These are phyloP conservation scores for Trichogramma evanescens DNA, from an alignment of 2,888 invertebrate species.

Conservation along the genomic window DNA sequence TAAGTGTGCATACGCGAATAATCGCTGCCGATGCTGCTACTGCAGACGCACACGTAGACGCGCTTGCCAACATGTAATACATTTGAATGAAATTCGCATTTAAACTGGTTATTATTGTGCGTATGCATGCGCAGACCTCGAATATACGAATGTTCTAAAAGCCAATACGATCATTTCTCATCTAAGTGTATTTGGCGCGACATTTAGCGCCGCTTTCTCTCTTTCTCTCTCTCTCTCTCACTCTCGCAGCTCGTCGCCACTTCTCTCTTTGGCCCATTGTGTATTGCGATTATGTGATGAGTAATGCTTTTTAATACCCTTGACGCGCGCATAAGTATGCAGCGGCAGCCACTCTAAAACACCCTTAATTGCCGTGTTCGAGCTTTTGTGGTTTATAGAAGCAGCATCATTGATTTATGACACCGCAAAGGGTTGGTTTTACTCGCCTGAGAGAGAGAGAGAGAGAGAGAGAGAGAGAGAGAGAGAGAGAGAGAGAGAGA, in stretches of 20 bases:
- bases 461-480: conserved; percentile 1
- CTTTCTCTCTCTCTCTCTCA: too few species aligned
- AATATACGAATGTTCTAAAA: too few species aligned
- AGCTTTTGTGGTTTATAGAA: conserved; percentile 25
- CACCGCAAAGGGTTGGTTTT: conserved; percentile 9
- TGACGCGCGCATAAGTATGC: conserved; percentile 22
- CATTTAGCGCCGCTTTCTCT: conserved; percentile 10
- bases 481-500: conserved; percentile 10
- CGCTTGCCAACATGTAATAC: too few species aligned
- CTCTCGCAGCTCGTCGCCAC: too few species aligned
- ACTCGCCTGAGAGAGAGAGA: not conserved
- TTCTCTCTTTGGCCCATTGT: not conserved
- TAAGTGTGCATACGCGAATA: too few species aligned
- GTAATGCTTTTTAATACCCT: conserved; percentile 48
- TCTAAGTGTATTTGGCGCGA: conserved; percentile 29
- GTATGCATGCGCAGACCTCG: too few species aligned
- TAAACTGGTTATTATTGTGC: too few species aligned
- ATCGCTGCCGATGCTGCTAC: too few species aligned
- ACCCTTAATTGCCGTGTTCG: conserved; percentile 46
- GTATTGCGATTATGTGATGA: conserved; percentile 43
- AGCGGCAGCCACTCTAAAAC: conserved; percentile 44
- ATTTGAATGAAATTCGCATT: too few species aligned
- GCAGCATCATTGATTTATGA: conserved; percentile 23
- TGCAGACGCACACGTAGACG: too few species aligned
- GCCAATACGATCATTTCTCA: conserved; percentile 43